A percentile compares a stretch with the other conserved stretches of the same genome.
These are phyloP conservation scores for Brachionus asplanchnoidis DNA, from an alignment of 1,140 invertebrate genomes.

Conservation along the genomic window DNA sequence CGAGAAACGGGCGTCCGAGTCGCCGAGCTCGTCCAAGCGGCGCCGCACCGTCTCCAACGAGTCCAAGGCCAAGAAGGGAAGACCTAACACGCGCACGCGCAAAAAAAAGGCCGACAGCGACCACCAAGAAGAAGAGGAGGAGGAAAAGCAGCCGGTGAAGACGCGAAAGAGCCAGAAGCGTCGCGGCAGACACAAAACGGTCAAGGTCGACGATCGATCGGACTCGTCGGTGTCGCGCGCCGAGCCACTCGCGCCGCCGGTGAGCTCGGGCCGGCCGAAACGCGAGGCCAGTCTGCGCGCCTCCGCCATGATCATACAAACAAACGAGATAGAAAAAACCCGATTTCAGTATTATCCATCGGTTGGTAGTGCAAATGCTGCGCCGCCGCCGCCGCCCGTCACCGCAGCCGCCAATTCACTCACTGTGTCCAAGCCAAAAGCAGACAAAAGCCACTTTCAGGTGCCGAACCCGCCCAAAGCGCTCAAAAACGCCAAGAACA, in stretches of 20 bases:
- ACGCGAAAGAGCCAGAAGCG: not conserved
- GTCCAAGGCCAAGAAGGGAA: not conserved
- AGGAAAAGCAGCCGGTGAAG: not conserved
- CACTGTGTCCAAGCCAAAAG: not conserved
- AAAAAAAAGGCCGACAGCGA: not conserved
- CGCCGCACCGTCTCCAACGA: not conserved
- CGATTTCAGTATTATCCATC: conserved; percentile 20
- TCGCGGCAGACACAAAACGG: not conserved
- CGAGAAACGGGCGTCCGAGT: not conserved
- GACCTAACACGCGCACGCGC: not conserved
- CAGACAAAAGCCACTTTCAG: not conserved
- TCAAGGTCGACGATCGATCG: not conserved
- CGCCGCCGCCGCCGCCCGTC: not conserved
- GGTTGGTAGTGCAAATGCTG: not conserved
- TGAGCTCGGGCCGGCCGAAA: not conserved
- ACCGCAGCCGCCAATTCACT: not conserved
- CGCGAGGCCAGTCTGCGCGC: conserved; percentile 37
- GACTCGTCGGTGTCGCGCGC: not conserved
- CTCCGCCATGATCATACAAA: conserved; percentile 40
- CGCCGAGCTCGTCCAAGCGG: not conserved
- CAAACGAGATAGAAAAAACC: conserved; percentile 34
- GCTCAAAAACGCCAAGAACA: not conserved
- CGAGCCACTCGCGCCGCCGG: not conserved
- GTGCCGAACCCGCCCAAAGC: not conserved
- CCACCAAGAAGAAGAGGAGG: not conserved